These are phyloP conservation scores for Lithobius niger DNA, from an alignment of 1,140 invertebrate genomes.

Conservation along the genomic window DNA sequence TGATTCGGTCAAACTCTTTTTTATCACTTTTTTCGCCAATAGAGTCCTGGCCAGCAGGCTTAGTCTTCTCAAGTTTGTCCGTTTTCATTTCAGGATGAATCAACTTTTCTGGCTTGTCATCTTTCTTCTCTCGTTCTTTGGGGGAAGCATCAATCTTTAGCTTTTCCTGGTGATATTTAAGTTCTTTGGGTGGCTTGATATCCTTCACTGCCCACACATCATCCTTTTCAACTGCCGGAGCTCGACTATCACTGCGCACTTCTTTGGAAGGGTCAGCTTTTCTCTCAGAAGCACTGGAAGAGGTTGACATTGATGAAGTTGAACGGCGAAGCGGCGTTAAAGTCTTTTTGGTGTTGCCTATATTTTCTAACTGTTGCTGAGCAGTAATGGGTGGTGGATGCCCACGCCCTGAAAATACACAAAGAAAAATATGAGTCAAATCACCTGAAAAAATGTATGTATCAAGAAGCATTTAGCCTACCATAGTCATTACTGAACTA, in stretches of 20 bases:
- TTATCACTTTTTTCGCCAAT: conserved; percentile 8
- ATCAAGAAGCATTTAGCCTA: too few species aligned
- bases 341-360: conserved; percentile 26
- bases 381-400: conserved; percentile 30
- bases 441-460: too few species aligned
- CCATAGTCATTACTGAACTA: too few species aligned
- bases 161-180: neutral
- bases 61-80: neutral
- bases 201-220: neutral
- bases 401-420: conserved; percentile 13
- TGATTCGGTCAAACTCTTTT: conserved; percentile 9
- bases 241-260: conserved; percentile 1
- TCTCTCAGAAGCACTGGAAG: conserved; percentile 23
- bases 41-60: neutral
- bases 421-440: too few species aligned
- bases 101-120: neutral
- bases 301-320: conserved; percentile 26
- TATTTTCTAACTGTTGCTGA: conserved; percentile 29
- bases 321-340: conserved; percentile 32
- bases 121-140: conserved; percentile 18
- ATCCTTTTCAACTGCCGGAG: neutral
- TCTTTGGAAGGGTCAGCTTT: conserved; percentile 29
- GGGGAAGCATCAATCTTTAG: neutral
- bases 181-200: neutral
- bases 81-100: neutral